Evolutionary conservation across 1,140 invertebrate species (phyloP), one percentile per base, ranked within the genome.

Genomic region (Polypedilum vanderplanki): DNA sequence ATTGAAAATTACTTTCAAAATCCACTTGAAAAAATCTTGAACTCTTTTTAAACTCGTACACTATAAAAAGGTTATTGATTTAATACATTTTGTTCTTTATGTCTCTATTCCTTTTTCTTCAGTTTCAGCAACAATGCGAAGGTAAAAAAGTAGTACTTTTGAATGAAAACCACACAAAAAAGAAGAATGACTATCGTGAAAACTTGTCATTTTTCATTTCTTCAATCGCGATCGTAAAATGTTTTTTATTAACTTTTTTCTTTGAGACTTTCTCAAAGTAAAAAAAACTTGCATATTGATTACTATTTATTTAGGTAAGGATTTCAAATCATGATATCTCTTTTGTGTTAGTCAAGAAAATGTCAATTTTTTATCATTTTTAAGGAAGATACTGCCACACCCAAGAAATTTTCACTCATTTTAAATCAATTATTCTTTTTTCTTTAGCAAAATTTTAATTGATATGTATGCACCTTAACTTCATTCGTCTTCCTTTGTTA

Each of bases 401-500:
- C 65, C 65, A 70, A 70, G 46, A 57, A 57, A 57, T 57, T 57
- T 57, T 57, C 46, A 33, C 5, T n/a, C 5, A 33, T 33, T 33
- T 33, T 1, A 57, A 57, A 57, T 57, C 10, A 67, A 67, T 67
- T 67, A 5, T 9, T 70, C 20, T 18, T 20, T 20, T 70, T 20
- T n/a, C n/a, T 4, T 20, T 3, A 18, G 3, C 65, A 12, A 18
- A 70, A 70, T 18, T 1, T 20, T 20, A 70, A 70, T 70, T 22
- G n/a, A n/a, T n/a, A 70, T n/a, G 18, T 17, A 70, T 70, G 65
- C 24, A 33, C 65, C 65, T 70, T 7, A 70, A 70, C 10, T 70
- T 70, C 65, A 70, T 70, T 10, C 65, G 17, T 70, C 65, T 18
- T n/a, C 65, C 65, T 7, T 70, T 70, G 20, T 70, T 70, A 20